Evolutionary conservation across 2,113 vertebrate species (phyloP).

Genomic region (Fukomys damarensis): DNA sequence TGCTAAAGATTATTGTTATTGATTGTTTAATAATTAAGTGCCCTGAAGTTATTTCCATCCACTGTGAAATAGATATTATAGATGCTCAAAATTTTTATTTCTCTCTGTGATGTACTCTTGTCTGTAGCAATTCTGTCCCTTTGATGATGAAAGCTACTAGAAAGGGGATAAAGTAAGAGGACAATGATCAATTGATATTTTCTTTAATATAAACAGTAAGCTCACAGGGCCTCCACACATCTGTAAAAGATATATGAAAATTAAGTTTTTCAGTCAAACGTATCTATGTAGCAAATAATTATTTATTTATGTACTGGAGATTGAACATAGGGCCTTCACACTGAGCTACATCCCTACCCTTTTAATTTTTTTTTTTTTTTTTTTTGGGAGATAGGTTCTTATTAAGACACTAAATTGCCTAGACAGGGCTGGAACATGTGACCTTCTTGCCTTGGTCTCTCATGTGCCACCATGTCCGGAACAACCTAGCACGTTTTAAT

Average conservation of each 20-base stretch:
- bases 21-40: slow-evolving; percentile 61
- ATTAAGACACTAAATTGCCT: neutral
- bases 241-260: neutral
- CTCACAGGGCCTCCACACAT: neutral
- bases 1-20: slow-evolving; percentile 50
- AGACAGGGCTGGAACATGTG: neutral
- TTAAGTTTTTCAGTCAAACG: slow-evolving; percentile 7
- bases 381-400: neutral
- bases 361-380: neutral
- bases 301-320: neutral
- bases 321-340: neutral
- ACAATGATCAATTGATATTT: neutral
- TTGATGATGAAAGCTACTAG: neutral
- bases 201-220: slow-evolving; percentile 14
- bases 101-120: neutral
- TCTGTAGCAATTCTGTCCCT: neutral
- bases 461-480: neutral
- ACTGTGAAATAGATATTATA: neutral
- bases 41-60: slow-evolving; percentile 7
- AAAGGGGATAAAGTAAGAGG: neutral
- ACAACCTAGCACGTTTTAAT: slow-evolving; percentile 42
- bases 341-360: neutral
- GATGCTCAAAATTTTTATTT: slow-evolving; percentile 12
- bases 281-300: slow-evolving; percentile 29
- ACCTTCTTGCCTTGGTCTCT: neutral